Conservation (phyloP, 2,797 vertebrate genomes). For the Mormyrus hasselquistii region DNA sequence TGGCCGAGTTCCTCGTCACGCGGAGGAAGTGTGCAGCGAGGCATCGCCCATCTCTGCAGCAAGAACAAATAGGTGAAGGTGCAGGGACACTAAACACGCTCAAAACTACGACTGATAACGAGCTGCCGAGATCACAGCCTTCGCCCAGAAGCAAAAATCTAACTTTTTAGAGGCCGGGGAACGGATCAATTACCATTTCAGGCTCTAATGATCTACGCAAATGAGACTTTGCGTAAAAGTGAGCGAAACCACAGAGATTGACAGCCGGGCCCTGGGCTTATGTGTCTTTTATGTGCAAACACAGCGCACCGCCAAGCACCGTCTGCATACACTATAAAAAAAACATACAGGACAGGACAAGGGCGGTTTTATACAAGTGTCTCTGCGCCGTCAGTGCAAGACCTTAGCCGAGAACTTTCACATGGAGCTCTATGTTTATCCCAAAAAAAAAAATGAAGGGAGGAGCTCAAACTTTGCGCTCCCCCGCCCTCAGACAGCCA, state of each 20-base stretch:
- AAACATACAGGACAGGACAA: background rate
- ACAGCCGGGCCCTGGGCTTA: background rate
- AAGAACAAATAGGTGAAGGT: background rate
- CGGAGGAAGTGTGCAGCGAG: constrained; percentile 6
- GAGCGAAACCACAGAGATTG: background rate
- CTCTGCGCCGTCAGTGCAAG: background rate
- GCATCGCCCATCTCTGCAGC: background rate
- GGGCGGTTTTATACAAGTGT: background rate
- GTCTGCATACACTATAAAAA: background rate
- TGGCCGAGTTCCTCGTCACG: background rate
- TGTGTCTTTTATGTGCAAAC: background rate
- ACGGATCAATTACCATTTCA: background rate
- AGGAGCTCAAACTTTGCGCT: background rate
- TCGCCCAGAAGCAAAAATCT: background rate
- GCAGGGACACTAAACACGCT: background rate
- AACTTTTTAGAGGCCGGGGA: background rate
- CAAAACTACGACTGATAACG: background rate
- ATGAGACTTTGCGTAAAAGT: background rate
- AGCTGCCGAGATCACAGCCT: background rate
- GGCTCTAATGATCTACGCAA: background rate
- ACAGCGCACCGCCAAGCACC: background rate
- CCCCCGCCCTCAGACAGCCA: background rate
- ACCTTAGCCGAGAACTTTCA: background rate
- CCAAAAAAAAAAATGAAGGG: background rate
- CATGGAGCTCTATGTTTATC: background rate